Conservation (phyloP, 1,140 invertebrate genomes). For the Saccostrea cuccullata region DNA sequence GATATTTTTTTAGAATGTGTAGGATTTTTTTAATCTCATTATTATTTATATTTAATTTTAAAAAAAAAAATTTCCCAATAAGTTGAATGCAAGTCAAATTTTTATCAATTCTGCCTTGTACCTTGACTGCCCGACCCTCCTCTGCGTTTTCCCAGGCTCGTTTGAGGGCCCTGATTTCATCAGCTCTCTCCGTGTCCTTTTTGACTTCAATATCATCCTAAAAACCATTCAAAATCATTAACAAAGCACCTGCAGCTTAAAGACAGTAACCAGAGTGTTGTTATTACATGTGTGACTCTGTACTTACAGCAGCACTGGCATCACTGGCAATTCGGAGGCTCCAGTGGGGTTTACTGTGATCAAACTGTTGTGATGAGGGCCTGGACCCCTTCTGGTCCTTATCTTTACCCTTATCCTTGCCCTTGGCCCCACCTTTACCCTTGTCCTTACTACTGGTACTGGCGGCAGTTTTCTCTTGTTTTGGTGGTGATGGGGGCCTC, state of each 20-base stretch:
- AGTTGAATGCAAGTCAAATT: too few species aligned
- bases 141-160: constrained; percentile 78
- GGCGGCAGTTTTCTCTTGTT: constrained; percentile 67
- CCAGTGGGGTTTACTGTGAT: constrained; percentile 77
- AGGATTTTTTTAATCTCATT: too few species aligned
- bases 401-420: constrained; percentile 69
- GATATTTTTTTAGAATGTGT: too few species aligned
- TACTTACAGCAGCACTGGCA: constrained; percentile 70
- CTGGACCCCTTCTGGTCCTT: constrained; percentile 70
- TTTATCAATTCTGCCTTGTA: constrained; percentile 38
- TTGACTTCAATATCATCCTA: constrained; percentile 78
- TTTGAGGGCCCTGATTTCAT: constrained; percentile 78
- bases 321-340: constrained; percentile 75
- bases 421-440: constrained; percentile 66
- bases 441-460: constrained; percentile 62
- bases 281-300: not conserved
- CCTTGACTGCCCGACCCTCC: constrained; percentile 76
- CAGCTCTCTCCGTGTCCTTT: constrained; percentile 77
- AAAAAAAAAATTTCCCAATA: too few species aligned
- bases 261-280: not conserved
- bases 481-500: constrained; percentile 63
- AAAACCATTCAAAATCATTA: not conserved
- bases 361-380: constrained; percentile 76
- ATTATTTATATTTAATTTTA: too few species aligned
- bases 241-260: not conserved